Conservation (phyloP, 2,888 invertebrate genomes). For the Gasteruption jaculator region DNA sequence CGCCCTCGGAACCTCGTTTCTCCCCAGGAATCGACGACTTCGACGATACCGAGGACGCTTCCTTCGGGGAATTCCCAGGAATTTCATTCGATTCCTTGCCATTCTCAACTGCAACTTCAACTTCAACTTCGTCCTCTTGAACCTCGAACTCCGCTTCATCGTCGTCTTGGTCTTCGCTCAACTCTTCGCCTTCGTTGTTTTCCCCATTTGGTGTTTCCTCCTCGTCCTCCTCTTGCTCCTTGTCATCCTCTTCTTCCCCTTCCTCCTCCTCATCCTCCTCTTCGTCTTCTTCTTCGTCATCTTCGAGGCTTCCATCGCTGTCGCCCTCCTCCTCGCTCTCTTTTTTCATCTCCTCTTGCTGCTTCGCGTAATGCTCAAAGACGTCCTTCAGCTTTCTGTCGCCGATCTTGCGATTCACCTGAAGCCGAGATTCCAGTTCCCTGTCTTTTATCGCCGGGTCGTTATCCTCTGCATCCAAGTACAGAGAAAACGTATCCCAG, state of each 20-base stretch:
- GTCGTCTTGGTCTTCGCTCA: constrained; percentile 14
- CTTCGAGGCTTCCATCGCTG: constrained; percentile 8
- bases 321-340: constrained; percentile 3
- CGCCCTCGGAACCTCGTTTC: too few species aligned
- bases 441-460: constrained; percentile 38
- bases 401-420: constrained; percentile 29
- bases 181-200: constrained; percentile 7
- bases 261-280: constrained; percentile 24
- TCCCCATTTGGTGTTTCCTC: constrained; percentile 10
- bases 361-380: constrained; percentile 34
- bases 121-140: constrained; percentile 18
- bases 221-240: constrained; percentile 7
- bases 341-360: constrained; percentile 28
- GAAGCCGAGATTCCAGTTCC: constrained; percentile 29
- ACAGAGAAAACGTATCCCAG: constrained; percentile 39
- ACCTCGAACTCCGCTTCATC: constrained; percentile 18
- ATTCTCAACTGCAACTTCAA: constrained; percentile 3
- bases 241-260: constrained; percentile 17
- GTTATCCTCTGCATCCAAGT: constrained; percentile 26
- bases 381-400: constrained; percentile 33
- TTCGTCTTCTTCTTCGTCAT: constrained; percentile 12
- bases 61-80: too few species aligned
- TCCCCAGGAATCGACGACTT: too few species aligned
- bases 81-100: neutral
- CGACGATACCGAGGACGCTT: too few species aligned